A percentile compares a stretch with the other conserved stretches of the same genome.
These are phyloP conservation scores for Drosophila niveifrons DNA, from an alignment of 2,888 invertebrate species.

Conservation along the genomic window DNA sequence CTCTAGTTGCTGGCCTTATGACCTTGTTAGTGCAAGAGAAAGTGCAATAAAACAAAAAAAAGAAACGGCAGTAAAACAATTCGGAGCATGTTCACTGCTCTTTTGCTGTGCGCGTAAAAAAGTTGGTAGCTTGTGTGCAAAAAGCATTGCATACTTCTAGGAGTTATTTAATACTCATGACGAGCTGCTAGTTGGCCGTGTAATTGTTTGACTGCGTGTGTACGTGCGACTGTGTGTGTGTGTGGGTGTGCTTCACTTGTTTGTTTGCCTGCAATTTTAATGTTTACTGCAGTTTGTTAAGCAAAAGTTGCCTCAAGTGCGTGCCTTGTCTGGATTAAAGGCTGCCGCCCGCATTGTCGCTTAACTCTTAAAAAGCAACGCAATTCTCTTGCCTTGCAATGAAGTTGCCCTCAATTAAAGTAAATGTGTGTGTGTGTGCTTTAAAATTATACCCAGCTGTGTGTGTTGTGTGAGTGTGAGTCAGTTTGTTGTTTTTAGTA, in stretches of 20 bases:
- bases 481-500: slow-evolving; percentile 48
- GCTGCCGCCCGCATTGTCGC: slow-evolving; percentile 36
- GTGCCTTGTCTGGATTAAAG: slow-evolving; percentile 54
- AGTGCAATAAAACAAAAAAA: slow-evolving; percentile 69
- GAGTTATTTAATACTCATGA: slow-evolving; percentile 73
- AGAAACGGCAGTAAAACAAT: slow-evolving; percentile 69
- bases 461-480: slow-evolving; percentile 27
- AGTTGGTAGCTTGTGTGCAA: slow-evolving; percentile 28
- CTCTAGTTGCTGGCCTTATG: neutral
- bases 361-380: slow-evolving; percentile 36
- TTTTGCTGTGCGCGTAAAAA: slow-evolving; percentile 39
- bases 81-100: slow-evolving; percentile 41
- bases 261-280: slow-evolving; percentile 56
- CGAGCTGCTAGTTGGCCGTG: slow-evolving; percentile 62
- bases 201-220: slow-evolving; percentile 57
- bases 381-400: slow-evolving; percentile 50
- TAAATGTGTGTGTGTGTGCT: slow-evolving; percentile 23
- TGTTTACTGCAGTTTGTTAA: slow-evolving; percentile 70
- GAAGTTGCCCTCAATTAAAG: slow-evolving; percentile 58
- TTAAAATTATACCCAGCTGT: slow-evolving; percentile 47
- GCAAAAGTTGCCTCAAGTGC: slow-evolving; percentile 68
- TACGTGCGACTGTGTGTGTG: slow-evolving; percentile 21
- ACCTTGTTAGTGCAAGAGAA: slow-evolving; percentile 28
- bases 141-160: slow-evolving; percentile 71
- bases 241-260: slow-evolving; percentile 27